Evolutionary conservation across 2,888 invertebrate genomes (phyloP).

Genomic region (Drosophila longiperda): DNA sequence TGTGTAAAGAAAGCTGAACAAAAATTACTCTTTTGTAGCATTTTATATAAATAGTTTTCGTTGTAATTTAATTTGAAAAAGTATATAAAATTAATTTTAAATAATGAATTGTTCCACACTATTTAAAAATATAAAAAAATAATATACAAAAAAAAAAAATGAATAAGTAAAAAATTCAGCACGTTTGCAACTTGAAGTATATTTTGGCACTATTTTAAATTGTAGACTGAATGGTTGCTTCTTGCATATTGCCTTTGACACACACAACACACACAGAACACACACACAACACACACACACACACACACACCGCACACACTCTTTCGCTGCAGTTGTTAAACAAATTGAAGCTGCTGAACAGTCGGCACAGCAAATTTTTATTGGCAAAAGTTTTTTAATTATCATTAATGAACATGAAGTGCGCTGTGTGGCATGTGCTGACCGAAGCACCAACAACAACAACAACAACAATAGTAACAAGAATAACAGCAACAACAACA

Average conservation of each 20-base stretch:
- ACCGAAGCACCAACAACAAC: constrained; percentile 41
- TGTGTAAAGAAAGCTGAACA: not conserved
- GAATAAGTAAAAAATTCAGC: not conserved
- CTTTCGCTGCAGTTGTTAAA: constrained; percentile 41
- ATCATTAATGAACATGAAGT: constrained; percentile 73
- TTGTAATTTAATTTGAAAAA: not conserved
- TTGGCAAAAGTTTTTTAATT: constrained; percentile 72
- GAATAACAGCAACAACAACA: constrained; percentile 8
- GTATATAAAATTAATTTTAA: not conserved
- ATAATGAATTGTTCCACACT: not conserved
- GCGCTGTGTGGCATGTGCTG: constrained; percentile 48
- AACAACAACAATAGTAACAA: constrained; percentile 15
- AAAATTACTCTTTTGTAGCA: not conserved
- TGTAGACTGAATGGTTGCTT: not conserved
- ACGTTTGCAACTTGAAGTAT: not conserved
- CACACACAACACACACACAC: constrained; percentile 4
- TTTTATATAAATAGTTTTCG: not conserved
- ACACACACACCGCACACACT: constrained; percentile 4
- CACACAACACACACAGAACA: constrained; percentile 8
- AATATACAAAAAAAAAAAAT: not conserved
- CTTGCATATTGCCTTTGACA: constrained; percentile 18
- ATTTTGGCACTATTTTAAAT: not conserved
- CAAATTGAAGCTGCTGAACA: constrained; percentile 35
- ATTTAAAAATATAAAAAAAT: not conserved
- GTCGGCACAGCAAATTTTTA: constrained; percentile 54